These are phyloP conservation scores for Phymanthus crucifer DNA, from an alignment of 92 coral and sea anemone species.

Conservation along the genomic window DNA sequence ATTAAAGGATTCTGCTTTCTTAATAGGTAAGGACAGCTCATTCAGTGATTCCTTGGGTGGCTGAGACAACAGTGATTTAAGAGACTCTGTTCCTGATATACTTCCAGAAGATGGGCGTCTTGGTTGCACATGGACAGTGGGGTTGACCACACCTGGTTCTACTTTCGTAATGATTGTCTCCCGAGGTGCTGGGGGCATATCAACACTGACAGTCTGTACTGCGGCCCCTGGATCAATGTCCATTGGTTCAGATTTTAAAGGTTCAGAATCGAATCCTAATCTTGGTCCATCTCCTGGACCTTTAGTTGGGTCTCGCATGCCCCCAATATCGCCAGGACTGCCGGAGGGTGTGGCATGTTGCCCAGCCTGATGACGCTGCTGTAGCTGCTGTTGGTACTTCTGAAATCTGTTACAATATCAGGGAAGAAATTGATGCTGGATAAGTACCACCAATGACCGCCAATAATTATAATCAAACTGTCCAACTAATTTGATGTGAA, in stretches of 20 bases:
- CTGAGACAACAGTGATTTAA: constrained; percentile 69
- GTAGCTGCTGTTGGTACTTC: constrained; percentile 89
- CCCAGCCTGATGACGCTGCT: constrained; percentile 89
- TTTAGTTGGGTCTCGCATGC: constrained; percentile 41
- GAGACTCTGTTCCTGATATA: constrained; percentile 61
- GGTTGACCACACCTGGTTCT: constrained; percentile 41
- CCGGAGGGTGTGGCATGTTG: constrained; percentile 62
- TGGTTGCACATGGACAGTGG: constrained; percentile 5
- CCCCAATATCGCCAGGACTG: constrained; percentile 40
- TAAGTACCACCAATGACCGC: too few relatives aligned
- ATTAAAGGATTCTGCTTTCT: background rate
- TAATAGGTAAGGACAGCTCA: constrained; percentile 17
- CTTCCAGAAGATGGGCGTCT: constrained; percentile 16
- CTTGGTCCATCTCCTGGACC: constrained; percentile 39
- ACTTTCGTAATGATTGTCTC: constrained; percentile 25
- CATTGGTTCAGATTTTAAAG: constrained; percentile 65
- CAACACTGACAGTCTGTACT: constrained; percentile 51
- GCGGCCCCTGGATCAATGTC: constrained; percentile 63
- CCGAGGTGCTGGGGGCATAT: constrained; percentile 29
- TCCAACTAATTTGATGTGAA: background rate
- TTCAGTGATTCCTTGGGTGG: constrained; percentile 71
- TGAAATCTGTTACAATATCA: constrained; percentile 64
- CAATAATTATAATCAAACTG: background rate
- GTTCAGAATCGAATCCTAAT: constrained; percentile 24
- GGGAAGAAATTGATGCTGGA: too few relatives aligned